These are phyloP conservation scores for Mus minutoides DNA, from an alignment of 2,797 vertebrate genomes.

Conservation along the genomic window DNA sequence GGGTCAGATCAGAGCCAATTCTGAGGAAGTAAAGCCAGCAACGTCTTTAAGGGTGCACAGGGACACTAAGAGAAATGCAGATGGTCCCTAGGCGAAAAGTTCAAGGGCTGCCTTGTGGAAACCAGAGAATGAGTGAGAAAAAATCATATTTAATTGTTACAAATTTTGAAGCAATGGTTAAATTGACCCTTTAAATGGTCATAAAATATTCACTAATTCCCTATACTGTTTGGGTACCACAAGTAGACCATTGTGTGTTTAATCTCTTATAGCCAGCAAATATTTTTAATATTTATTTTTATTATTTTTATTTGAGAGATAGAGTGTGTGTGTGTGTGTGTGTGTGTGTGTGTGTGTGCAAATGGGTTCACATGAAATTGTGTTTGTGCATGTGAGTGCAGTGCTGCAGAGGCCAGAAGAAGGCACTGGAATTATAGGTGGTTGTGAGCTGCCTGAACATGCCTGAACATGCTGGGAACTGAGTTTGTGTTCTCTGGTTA, in stretches of 20 bases:
- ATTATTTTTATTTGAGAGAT: not conserved
- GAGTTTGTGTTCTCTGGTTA: not conserved
- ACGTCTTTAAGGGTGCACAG: not conserved
- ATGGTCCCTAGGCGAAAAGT: not conserved
- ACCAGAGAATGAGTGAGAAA: constrained; percentile 17
- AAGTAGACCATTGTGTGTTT: not conserved
- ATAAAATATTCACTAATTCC: constrained; percentile 2
- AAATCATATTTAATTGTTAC: not conserved
- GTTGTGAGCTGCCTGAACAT: not conserved
- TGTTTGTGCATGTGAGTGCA: not conserved
- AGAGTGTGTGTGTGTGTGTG: not conserved
- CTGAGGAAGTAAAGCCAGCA: not conserved
- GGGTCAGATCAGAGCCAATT: constrained; percentile 1
- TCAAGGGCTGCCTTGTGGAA: not conserved
- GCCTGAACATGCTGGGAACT: not conserved
- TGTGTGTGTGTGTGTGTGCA: not conserved
- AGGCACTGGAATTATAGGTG: not conserved
- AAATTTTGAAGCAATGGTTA: not conserved
- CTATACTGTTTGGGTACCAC: not conserved
- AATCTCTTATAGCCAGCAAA: constrained; percentile 38
- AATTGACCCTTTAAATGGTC: not conserved
- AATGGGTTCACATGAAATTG: not conserved
- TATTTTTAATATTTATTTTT: not conserved
- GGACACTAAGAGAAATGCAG: not conserved
- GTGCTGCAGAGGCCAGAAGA: not conserved